phyloP scores from a whole-genome alignment of 2,797 vertebrate species.

The Gorsachius magnificus region DNA sequence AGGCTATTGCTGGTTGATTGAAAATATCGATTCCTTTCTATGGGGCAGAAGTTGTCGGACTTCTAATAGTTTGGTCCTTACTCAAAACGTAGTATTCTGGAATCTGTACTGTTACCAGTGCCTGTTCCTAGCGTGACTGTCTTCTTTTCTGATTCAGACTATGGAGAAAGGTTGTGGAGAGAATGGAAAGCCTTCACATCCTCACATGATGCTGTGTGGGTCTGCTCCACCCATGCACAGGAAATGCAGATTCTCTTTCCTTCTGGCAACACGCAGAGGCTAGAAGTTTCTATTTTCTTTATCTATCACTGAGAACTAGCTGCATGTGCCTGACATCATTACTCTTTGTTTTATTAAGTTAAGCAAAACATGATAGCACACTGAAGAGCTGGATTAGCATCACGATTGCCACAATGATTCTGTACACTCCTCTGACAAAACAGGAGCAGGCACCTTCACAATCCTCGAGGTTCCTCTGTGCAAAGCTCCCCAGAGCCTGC shows the following conservation, averaged over 20 bases:
- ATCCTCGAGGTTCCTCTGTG: not conserved
- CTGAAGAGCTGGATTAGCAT: not conserved
- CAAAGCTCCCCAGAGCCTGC: not conserved
- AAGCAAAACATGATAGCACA: fast-evolving
- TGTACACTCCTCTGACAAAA: not conserved
- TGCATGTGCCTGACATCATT: not conserved
- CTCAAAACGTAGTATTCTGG: not conserved
- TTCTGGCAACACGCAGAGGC: not conserved
- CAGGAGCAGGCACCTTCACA: fast-evolving
- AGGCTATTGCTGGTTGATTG: not conserved
- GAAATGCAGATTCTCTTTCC: not conserved
- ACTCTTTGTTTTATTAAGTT: not conserved
- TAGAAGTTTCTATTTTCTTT: not conserved
- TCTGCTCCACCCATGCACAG: not conserved
- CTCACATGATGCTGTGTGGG: fast-evolving
- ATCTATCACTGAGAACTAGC: not conserved
- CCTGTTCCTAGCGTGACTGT: not conserved
- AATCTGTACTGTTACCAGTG: not conserved
- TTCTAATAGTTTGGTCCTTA: not conserved
- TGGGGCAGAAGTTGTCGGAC: not conserved
- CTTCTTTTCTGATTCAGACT: not conserved
- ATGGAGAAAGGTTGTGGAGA: not conserved
- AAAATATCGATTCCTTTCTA: not conserved
- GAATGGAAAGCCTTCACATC: not conserved
- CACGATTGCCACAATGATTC: fast-evolving